phyloP scores from a whole-genome alignment of 2,797 vertebrate genomes.

The Pseudopleuronectes americanus region DNA sequence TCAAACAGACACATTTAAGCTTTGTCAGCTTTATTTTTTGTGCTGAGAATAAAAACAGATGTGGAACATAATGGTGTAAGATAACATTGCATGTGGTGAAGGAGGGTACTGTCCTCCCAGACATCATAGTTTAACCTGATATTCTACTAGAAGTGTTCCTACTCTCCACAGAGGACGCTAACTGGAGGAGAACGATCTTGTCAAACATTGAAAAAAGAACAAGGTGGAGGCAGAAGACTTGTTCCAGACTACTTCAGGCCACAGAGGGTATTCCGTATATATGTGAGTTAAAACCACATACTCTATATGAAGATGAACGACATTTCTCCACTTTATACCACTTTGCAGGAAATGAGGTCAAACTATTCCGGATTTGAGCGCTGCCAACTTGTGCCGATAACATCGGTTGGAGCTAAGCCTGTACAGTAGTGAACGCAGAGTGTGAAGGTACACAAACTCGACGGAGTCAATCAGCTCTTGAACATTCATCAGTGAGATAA shows the following conservation, averaged over 20 bases:
- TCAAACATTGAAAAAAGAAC: conserved; percentile 52
- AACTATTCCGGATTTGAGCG: too few relatives aligned
- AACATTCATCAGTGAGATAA: too few relatives aligned
- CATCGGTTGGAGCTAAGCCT: too few relatives aligned
- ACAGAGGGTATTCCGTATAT: conserved; percentile 3
- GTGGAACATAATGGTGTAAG: conserved; percentile 27
- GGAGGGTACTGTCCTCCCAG: conserved; percentile 24
- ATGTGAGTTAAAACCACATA: too few relatives aligned
- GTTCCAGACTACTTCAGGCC: conserved; percentile 43
- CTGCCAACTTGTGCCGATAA: too few relatives aligned
- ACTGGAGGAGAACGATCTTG: conserved; percentile 51
- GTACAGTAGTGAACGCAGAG: too few relatives aligned
- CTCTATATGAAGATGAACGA: too few relatives aligned
- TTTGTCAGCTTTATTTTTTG: conserved; percentile 21
- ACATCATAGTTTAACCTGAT: conserved; percentile 45
- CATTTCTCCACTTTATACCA: too few relatives aligned
- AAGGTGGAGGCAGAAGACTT: conserved; percentile 16
- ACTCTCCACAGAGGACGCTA: conserved; percentile 37
- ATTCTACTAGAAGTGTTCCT: conserved; percentile 23
- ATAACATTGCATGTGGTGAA: conserved; percentile 22
- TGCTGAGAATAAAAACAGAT: conserved; percentile 13
- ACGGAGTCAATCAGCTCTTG: too few relatives aligned
- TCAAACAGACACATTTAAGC: too few relatives aligned
- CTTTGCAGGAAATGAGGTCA: too few relatives aligned
- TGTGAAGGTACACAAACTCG: too few relatives aligned